Base-by-base conservation (phyloP, 1,140 invertebrate species). In the Lysiphlebus fabarum region DNA sequence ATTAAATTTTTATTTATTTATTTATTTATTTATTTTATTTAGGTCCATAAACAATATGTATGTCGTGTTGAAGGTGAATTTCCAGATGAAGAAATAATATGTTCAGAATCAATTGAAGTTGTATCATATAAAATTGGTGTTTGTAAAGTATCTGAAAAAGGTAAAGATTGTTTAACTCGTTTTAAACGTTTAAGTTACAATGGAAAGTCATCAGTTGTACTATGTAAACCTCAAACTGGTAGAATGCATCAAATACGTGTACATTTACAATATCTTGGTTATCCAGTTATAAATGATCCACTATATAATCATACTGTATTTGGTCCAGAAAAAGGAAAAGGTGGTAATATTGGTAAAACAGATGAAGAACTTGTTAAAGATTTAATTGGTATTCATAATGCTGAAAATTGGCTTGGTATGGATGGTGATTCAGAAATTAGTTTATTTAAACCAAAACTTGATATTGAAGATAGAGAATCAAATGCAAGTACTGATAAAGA, bases 201-300 rank as follows among this genome's bases (percentile, higher is more conserved):
- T 80, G 82, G 82, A 6, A 90, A 89, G 68, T 91, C 92, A 0
- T 98, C 94, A 69, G 91, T 99, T 26, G 94, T 99, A 2, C 81
- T 91, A 14, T 98, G 95, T 79, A 88, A 89, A 67, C 95, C 96
- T 0, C 88, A 91, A 67, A 98, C 96, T 2, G 97, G 97, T 0
- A 82, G 97, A 61, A 99, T 98, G 87, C 97, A 99, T 79, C 97
- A 99, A 79, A 99, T 99, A 62, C 84, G 97, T 61, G 95, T 99
- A n/a, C 97, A 99, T 81, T 84, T 99, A 41, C 97, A 99, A 75
- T 99, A 92, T 79, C 83, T 99, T 65, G 96, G 95, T 56, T 93
- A 93, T 82, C 97, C 97, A 2, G 97, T 99, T 56, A 87, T 96
- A 2, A 98, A 98, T 74, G 97, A 99, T 79, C 92, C 93, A 0